Percentiles rank a stretch among this genome's conserved stretches.
Evolutionary conservation across 2,113 vertebrate species (phyloP).

Genomic region (Pterocles gutturalis): DNA sequence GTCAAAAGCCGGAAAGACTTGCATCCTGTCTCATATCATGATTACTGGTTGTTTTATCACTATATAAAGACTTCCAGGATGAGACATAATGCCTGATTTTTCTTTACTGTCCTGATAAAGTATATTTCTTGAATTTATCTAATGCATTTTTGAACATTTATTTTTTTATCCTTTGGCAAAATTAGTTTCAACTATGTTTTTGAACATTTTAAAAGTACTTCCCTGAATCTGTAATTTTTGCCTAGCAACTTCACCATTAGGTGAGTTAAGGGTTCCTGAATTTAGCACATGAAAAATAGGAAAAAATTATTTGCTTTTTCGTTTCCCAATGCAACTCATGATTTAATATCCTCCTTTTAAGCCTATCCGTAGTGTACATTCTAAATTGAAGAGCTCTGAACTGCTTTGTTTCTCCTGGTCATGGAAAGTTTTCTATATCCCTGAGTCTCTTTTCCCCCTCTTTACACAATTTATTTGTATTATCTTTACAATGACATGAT

Average conservation of each 20-base stretch:
- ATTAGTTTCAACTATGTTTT: neutral
- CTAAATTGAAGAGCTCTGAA: neutral
- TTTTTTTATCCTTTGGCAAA: neutral
- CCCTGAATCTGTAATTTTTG: rapidly evolving
- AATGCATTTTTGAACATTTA: neutral
- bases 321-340: neutral
- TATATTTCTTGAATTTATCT: neutral
- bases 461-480: neutral
- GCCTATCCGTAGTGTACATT: neutral
- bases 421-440: neutral
- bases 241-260: neutral
- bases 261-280: neutral
- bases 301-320: neutral
- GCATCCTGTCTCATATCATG: neutral
- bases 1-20: neutral
- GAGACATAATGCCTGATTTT: neutral
- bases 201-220: neutral
- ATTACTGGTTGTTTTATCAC: neutral
- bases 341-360: neutral
- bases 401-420: neutral
- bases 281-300: neutral
- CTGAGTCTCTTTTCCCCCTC: neutral
- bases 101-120: neutral
- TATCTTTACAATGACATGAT: neutral
- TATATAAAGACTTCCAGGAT: neutral